These are phyloP conservation scores for Diprion similis DNA, from an alignment of 1,140 invertebrate species.

Conservation along the genomic window DNA sequence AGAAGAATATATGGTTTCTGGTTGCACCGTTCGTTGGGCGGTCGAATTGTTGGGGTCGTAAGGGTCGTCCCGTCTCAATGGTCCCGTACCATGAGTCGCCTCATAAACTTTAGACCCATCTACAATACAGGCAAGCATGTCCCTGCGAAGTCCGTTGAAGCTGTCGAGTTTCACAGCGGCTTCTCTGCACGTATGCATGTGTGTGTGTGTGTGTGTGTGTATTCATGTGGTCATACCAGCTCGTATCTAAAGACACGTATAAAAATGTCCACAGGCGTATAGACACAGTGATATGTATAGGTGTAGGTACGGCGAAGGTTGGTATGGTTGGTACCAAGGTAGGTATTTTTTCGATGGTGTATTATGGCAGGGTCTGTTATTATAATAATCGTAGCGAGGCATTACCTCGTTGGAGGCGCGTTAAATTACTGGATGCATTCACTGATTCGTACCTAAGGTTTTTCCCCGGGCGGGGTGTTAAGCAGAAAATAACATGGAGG, in stretches of 20 bases:
- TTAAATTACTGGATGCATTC: slow-evolving; percentile 1
- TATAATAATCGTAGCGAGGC: not conserved
- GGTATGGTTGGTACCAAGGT: too few relatives aligned
- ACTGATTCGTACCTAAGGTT: not conserved
- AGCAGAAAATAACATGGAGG: slow-evolving; percentile 4
- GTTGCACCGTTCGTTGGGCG: not conserved
- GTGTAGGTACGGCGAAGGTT: too few relatives aligned
- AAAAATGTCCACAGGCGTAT: too few relatives aligned
- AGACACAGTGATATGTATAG: not conserved
- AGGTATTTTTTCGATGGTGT: not conserved
- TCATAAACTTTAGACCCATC: not conserved
- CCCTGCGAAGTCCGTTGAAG: slow-evolving; percentile 1
- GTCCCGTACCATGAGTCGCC: not conserved
- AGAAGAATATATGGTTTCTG: not conserved
- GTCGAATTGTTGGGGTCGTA: not conserved
- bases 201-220: too few relatives aligned
- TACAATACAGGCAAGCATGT: not conserved
- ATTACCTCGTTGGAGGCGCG: slow-evolving; percentile 4
- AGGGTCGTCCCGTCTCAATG: not conserved
- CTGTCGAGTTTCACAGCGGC: not conserved
- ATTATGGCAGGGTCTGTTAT: slow-evolving; percentile 7
- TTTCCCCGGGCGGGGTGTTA: slow-evolving; percentile 13
- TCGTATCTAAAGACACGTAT: too few relatives aligned
- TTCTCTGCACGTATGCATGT: too few relatives aligned
- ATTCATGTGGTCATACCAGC: too few relatives aligned